Percentiles rank a stretch among this genome's conserved stretches.
phyloP scores from a whole-genome alignment of 2,888 invertebrate genomes.

The Dryocosmus kuriphilus region DNA sequence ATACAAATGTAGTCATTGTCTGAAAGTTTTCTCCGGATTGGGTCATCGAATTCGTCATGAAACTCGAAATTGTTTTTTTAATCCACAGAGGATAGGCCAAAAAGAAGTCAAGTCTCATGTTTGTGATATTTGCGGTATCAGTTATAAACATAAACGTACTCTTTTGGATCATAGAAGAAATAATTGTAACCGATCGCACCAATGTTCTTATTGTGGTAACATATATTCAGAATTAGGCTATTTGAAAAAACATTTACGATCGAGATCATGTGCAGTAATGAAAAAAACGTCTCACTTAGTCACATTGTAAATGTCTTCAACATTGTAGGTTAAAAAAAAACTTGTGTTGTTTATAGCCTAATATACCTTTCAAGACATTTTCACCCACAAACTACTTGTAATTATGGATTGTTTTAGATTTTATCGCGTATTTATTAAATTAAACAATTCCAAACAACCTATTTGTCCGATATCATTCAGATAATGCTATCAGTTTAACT shows the following conservation, averaged over 20 bases:
- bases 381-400: no score
- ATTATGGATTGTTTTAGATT: no score
- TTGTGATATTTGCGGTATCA: neutral
- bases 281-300: neutral
- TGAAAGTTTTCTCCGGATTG: neutral
- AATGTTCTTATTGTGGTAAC: neutral
- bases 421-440: no score
- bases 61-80: neutral
- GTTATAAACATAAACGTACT: neutral
- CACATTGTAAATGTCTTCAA: no score
- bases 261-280: no score
- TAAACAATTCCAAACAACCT: no score
- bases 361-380: no score
- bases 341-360: no score
- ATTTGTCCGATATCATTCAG: no score
- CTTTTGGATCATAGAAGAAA: neutral
- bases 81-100: neutral
- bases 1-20: conserved; percentile 1
- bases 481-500: no score
- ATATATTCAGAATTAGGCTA: neutral
- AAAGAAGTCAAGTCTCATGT: neutral
- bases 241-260: neutral
- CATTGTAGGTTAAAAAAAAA: no score
- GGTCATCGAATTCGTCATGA: neutral
- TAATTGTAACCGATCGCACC: neutral